These are phyloP conservation scores for Lasioglossum villosulum DNA, from an alignment of 2,888 invertebrate genomes.

Conservation along the genomic window DNA sequence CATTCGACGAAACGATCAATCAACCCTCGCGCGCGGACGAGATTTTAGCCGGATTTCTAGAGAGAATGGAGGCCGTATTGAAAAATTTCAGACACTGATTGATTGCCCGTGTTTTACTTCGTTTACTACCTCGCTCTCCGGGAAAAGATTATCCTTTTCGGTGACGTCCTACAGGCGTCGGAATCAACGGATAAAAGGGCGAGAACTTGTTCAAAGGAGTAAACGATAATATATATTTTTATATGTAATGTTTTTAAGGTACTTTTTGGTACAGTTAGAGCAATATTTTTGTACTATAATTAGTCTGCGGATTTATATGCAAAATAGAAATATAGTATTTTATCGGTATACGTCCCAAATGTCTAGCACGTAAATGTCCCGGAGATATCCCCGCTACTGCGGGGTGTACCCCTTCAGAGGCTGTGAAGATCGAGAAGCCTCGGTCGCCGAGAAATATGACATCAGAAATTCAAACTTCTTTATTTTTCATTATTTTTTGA, in stretches of 20 bases:
- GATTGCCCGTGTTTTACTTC: slow-evolving; percentile 7
- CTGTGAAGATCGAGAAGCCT: too few species aligned
- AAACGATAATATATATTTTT: neutral
- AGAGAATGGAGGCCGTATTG: slow-evolving; percentile 6
- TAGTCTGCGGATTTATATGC: too few species aligned
- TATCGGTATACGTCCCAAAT: too few species aligned
- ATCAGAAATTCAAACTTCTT: too few species aligned
- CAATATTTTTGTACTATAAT: neutral
- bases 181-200: neutral
- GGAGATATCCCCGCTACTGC: too few species aligned
- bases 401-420: too few species aligned
- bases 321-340: too few species aligned
- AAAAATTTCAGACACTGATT: slow-evolving; percentile 7
- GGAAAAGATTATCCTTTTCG: slow-evolving; percentile 9
- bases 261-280: neutral
- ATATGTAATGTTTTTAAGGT: neutral
- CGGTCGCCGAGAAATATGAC: too few species aligned
- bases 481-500: too few species aligned
- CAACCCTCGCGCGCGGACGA: neutral
- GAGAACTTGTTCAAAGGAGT: neutral
- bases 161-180: neutral
- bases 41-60: slow-evolving; percentile 5
- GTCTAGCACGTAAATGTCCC: too few species aligned
- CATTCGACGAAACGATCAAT: slow-evolving; percentile 10
- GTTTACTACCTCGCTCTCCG: neutral